Conservation (phyloP, 2,113 vertebrate species). For the Cairina moschata region DNA sequence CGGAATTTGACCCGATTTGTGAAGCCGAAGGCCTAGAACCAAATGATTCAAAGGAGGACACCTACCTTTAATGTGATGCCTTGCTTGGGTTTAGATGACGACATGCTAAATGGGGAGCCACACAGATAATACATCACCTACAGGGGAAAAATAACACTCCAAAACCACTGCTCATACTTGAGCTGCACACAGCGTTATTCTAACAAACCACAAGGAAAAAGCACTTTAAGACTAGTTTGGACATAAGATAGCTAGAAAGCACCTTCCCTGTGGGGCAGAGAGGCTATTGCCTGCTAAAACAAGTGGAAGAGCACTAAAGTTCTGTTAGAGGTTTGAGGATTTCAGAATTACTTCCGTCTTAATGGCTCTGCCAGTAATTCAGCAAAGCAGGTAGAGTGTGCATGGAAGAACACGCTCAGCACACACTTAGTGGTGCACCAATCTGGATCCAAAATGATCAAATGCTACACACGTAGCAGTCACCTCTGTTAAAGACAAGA, state of each 20-base stretch:
- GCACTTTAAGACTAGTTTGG: background rate
- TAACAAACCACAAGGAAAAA: background rate
- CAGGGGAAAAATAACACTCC: background rate
- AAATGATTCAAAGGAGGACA: background rate
- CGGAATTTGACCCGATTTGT: slow-evolving; percentile 4
- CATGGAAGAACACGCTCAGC: background rate
- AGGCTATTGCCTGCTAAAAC: background rate
- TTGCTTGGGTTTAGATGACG: background rate
- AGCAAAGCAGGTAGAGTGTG: background rate
- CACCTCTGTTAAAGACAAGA: background rate
- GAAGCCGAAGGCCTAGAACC: background rate
- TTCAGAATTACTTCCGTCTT: background rate
- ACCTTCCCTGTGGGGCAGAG: background rate
- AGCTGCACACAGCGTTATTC: background rate
- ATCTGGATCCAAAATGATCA: background rate
- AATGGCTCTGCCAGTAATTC: background rate
- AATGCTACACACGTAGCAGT: background rate
- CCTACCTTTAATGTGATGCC: background rate
- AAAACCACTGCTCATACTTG: background rate
- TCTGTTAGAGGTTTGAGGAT: background rate
- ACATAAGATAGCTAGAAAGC: background rate
- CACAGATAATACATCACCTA: background rate
- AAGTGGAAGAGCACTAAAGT: background rate
- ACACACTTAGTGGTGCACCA: background rate
- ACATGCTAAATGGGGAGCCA: background rate